Evolutionary conservation across 35 echinoderm and acorn worm species (phyloP).

Genomic region (Strongylocentrotus purpuratus): DNA sequence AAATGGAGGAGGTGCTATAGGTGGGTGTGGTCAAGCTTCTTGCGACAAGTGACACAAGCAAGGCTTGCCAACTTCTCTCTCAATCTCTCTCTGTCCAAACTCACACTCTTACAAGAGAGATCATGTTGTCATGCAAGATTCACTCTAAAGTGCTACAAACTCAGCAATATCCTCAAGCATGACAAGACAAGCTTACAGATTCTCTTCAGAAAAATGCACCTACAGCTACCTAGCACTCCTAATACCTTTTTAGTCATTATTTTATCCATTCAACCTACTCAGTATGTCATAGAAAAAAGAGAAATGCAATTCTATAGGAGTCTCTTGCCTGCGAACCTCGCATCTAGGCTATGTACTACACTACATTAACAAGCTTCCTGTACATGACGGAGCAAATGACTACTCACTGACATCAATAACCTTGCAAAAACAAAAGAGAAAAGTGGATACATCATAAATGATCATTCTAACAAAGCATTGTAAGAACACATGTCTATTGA

Average conservation of each 20-base stretch:
- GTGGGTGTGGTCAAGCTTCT: not conserved
- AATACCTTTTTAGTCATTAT: not conserved
- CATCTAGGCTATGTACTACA: not conserved
- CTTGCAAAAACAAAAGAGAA: constrained; percentile 14
- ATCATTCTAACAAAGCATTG: not conserved
- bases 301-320: not conserved
- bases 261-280: not conserved
- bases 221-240: not conserved
- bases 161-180: not conserved
- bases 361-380: not conserved
- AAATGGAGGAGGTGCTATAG: constrained; percentile 48
- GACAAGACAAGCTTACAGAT: not conserved
- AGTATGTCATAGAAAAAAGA: not conserved
- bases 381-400: not conserved
- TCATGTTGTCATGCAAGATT: not conserved
- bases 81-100: not conserved
- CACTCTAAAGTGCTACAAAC: not conserved
- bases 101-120: too few relatives aligned
- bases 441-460: constrained; percentile 1
- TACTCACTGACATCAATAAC: constrained; percentile 38
- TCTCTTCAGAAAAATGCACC: not conserved
- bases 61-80: not conserved
- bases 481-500: not conserved
- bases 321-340: not conserved
- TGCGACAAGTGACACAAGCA: not conserved